Conservation (phyloP, 2,797 vertebrate species). For the Alfaro cultratus region DNA sequence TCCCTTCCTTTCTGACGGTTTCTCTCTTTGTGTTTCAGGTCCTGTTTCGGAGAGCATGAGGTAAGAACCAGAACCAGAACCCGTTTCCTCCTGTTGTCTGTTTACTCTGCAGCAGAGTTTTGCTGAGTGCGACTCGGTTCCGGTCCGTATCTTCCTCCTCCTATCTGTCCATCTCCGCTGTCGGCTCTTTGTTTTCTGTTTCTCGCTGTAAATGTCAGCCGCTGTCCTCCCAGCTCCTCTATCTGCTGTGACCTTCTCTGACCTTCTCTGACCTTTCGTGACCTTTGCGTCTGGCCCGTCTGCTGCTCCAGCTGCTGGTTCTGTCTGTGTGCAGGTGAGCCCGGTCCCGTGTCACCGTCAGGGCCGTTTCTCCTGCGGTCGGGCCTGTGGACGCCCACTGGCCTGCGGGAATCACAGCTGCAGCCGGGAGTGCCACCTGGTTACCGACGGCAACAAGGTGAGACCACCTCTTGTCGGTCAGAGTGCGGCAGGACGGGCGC, state of each 20-base stretch:
- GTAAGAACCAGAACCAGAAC: constrained; percentile 42
- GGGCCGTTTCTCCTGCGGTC: constrained; percentile 62
- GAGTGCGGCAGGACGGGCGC: no score
- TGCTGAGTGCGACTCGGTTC: not conserved
- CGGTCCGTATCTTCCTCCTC: not conserved
- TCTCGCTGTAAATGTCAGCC: not conserved
- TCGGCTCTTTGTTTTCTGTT: not conserved
- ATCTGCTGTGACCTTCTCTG: not conserved
- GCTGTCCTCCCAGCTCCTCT: constrained; percentile 12
- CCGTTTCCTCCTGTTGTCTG: not conserved
- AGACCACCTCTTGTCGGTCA: not conserved
- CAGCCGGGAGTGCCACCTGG: constrained; percentile 64
- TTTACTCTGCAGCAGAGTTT: not conserved
- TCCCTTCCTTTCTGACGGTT: not conserved
- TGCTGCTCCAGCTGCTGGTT: not conserved
- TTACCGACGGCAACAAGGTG: constrained; percentile 51
- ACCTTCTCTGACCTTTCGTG: not conserved
- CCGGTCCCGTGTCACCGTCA: constrained; percentile 63
- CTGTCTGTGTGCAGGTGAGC: constrained; percentile 61
- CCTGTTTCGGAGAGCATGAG: constrained; percentile 74
- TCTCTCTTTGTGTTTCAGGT: constrained; percentile 52
- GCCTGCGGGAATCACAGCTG: constrained; percentile 70
- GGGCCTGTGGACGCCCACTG: constrained; percentile 59
- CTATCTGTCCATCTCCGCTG: not conserved
- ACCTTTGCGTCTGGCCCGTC: not conserved